Conservation (phyloP, 2,888 invertebrate genomes). For the Alentia gelatinosa region DNA sequence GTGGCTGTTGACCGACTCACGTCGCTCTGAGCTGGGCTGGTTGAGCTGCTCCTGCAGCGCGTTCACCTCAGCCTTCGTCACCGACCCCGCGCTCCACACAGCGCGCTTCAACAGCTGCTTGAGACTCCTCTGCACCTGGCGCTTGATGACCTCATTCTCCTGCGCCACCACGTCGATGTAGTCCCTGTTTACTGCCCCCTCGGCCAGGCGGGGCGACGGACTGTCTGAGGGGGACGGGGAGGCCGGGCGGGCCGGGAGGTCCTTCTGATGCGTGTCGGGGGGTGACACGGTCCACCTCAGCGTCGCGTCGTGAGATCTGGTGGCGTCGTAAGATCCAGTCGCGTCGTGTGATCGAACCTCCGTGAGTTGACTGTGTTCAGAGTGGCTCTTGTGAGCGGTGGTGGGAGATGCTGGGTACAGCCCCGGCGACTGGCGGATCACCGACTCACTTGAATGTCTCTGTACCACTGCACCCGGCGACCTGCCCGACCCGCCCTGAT, state of each 20-base stretch:
- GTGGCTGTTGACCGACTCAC: not conserved
- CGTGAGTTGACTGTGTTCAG: too few relatives aligned
- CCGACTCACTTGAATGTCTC: conserved; percentile 4
- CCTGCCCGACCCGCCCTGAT: not conserved
- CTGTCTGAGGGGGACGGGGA: not conserved
- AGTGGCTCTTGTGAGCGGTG: not conserved
- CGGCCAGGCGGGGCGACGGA: not conserved
- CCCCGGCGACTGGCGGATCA: not conserved
- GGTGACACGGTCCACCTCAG: not conserved
- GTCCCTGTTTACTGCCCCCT: not conserved
- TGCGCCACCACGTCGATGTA: not conserved
- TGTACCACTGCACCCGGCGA: not conserved
- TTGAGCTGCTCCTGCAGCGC: not conserved
- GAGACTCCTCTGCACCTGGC: not conserved
- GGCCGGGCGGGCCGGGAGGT: not conserved
- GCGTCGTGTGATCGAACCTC: too few relatives aligned
- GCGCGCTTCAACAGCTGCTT: not conserved
- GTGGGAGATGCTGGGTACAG: too few relatives aligned
- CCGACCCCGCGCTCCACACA: not conserved
- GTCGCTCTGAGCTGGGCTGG: not conserved
- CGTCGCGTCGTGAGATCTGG: too few relatives aligned
- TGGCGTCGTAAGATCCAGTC: too few relatives aligned
- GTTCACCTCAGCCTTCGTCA: not conserved
- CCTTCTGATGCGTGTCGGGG: not conserved
- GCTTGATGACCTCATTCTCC: not conserved